Percentiles rank a stretch among this genome's conserved stretches.
Conservation (phyloP, 2,888 invertebrate species). For the Hyles lineata region DNA sequence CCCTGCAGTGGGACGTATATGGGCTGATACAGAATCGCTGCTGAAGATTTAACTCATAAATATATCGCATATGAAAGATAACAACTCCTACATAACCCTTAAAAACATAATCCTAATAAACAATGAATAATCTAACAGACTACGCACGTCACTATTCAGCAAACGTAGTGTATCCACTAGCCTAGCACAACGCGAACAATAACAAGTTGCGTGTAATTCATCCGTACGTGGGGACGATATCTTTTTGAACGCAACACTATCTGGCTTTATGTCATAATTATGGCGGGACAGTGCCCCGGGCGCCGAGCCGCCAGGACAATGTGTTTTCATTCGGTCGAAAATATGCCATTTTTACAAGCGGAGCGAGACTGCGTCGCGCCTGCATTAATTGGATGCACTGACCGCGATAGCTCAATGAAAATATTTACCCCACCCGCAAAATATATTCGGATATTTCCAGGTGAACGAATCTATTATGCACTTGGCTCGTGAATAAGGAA, state of each 20-base stretch:
- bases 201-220: constrained; percentile 27
- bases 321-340: constrained; percentile 58
- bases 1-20: no score
- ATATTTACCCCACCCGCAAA: constrained; percentile 64
- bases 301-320: constrained; percentile 46
- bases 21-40: no score
- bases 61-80: no score
- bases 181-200: neutral
- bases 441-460: constrained; percentile 70
- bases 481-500: constrained; percentile 27
- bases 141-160: neutral
- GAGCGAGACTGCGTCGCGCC: constrained; percentile 54
- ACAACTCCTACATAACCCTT: neutral
- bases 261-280: constrained; percentile 62
- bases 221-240: constrained; percentile 35
- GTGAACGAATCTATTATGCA: constrained; percentile 44
- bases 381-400: constrained; percentile 77
- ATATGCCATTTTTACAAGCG: constrained; percentile 66
- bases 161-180: neutral
- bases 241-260: constrained; percentile 45
- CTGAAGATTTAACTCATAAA: no score
- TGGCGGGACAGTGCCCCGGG: constrained; percentile 44
- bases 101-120: constrained; percentile 2
- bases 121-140: neutral
- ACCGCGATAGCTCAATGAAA: constrained; percentile 68